Conservation (phyloP, 2,113 vertebrate species). For the Melanerpes aurifrons region DNA sequence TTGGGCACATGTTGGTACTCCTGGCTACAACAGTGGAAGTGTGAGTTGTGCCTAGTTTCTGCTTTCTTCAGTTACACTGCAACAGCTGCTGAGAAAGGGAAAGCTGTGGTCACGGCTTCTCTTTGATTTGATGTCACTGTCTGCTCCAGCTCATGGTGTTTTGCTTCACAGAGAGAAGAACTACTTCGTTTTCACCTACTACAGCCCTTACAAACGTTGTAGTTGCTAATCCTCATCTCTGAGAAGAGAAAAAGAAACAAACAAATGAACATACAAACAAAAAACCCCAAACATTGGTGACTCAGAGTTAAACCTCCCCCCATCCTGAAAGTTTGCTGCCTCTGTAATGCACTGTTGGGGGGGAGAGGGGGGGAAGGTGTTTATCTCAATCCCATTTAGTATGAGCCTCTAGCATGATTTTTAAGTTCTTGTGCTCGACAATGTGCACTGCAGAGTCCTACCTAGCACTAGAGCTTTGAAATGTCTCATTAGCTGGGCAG, state of each 20-base stretch:
- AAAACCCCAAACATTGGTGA: background rate
- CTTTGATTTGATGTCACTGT: background rate
- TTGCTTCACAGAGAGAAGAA: background rate
- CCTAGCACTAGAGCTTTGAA: background rate
- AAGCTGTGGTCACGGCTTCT: background rate
- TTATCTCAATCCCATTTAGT: background rate
- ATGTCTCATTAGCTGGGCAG: background rate
- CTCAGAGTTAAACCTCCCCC: background rate
- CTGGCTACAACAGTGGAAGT: background rate
- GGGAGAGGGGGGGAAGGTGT: background rate
- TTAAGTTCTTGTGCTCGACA: background rate
- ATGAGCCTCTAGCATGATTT: background rate
- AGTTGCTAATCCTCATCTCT: background rate
- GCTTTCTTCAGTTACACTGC: background rate
- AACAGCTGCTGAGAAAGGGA: background rate
- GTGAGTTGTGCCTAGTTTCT: background rate
- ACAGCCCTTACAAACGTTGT: background rate
- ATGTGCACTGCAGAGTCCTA: background rate
- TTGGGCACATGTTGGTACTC: background rate
- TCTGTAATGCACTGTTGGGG: background rate
- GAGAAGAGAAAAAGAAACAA: background rate
- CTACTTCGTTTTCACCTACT: background rate
- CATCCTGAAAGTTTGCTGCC: background rate
- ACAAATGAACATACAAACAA: background rate
- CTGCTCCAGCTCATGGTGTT: background rate